Percentiles rank a stretch among this genome's conserved stretches.
Evolutionary conservation across 2,797 vertebrate species (phyloP).

Genomic region (Siniperca scherzeri): DNA sequence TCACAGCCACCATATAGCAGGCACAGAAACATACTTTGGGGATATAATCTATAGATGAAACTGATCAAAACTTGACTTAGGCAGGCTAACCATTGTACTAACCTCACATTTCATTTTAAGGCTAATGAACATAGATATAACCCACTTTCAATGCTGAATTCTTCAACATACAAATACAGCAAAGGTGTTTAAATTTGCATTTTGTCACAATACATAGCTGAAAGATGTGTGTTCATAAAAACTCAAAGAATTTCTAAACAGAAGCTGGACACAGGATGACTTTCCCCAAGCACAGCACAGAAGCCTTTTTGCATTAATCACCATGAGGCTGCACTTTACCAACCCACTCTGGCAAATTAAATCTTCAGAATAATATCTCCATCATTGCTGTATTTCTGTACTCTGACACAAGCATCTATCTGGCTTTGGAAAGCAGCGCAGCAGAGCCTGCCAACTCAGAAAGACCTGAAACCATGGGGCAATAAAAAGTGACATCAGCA

Average conservation of each 20-base stretch:
- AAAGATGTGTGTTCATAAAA: constrained; percentile 42
- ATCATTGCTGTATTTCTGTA: constrained; percentile 77
- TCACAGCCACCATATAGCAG: constrained; percentile 16
- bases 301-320: constrained; percentile 73
- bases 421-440: constrained; percentile 63
- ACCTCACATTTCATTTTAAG: constrained; percentile 19
- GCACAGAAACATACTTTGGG: constrained; percentile 6
- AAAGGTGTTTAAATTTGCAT: constrained; percentile 10
- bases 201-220: constrained; percentile 9
- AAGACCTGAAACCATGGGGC: constrained; percentile 75
- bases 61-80: constrained; percentile 1
- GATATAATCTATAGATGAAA: neutral
- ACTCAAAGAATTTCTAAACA: constrained; percentile 41
- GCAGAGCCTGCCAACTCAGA: constrained; percentile 72
- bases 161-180: constrained; percentile 2
- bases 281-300: constrained; percentile 46
- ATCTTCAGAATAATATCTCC: constrained; percentile 79
- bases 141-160: neutral
- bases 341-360: constrained; percentile 82
- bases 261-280: constrained; percentile 32
- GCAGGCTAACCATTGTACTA: neutral
- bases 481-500: constrained; percentile 84
- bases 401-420: constrained; percentile 76
- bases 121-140: neutral
- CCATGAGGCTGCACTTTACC: constrained; percentile 71